A percentile compares a stretch with the other conserved stretches of the same genome.
Conservation (phyloP, 2,888 invertebrate species). For the Drosophila pullipes region DNA sequence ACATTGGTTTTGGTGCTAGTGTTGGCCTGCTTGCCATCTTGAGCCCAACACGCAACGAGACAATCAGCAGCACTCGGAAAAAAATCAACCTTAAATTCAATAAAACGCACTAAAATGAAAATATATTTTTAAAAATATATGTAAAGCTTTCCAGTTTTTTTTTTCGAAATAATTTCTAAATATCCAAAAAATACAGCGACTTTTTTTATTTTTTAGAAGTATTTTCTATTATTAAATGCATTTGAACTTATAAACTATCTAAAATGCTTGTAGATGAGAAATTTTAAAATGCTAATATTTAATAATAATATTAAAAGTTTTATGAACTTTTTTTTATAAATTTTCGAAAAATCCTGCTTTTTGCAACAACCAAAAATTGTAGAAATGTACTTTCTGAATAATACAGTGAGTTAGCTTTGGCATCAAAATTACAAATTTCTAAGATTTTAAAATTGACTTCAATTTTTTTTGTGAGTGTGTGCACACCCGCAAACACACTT, state of each 20-base stretch:
- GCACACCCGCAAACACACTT: slow-evolving; percentile 14
- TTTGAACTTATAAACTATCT: no score
- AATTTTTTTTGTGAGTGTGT: slow-evolving; percentile 3
- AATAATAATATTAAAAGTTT: no score
- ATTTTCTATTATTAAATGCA: neutral
- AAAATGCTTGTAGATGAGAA: no score
- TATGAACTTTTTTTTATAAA: neutral
- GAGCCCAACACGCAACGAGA: slow-evolving; percentile 34
- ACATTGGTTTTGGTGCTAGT: slow-evolving; percentile 32
- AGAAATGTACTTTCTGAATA: neutral
- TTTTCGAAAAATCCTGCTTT: neutral
- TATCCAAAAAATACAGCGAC: neutral
- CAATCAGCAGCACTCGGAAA: slow-evolving; percentile 27
- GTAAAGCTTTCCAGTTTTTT: neutral
- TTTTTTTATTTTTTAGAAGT: neutral
- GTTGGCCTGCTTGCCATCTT: slow-evolving; percentile 55
- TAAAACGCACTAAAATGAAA: neutral
- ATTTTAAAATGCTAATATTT: no score
- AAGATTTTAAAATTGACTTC: neutral
- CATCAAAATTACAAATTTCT: neutral
- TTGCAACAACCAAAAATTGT: neutral
- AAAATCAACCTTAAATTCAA: neutral
- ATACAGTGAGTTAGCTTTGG: no score
- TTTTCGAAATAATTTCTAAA: neutral
- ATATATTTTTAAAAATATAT: neutral